A percentile compares a stretch with the other conserved stretches of the same genome.
Evolutionary conservation across 2,797 vertebrate genomes (phyloP).

Genomic region (Pelochelys cantorii): DNA sequence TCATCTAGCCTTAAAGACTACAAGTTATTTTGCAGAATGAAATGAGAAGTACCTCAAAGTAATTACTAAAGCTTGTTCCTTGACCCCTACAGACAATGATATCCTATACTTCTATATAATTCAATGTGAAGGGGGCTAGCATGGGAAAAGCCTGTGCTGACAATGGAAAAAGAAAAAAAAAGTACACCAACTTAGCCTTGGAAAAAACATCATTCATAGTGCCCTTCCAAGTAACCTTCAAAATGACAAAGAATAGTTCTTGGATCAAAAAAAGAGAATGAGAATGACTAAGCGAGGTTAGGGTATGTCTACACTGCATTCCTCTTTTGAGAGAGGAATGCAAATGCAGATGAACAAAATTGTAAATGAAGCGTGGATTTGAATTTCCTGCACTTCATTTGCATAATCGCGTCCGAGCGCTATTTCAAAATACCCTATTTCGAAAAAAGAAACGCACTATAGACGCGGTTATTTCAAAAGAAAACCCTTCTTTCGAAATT

Average conservation of each 20-base stretch:
- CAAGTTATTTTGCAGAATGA: slow-evolving; percentile 4
- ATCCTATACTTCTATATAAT: background rate
- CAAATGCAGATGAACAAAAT: too few relatives aligned
- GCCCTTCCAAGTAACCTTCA: background rate
- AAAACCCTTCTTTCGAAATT: too few relatives aligned
- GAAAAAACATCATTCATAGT: background rate
- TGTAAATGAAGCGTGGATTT: too few relatives aligned
- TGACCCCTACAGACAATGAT: slow-evolving; percentile 13
- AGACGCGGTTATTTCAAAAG: too few relatives aligned
- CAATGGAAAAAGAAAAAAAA: slow-evolving; percentile 20
- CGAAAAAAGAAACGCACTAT: too few relatives aligned
- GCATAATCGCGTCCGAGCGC: too few relatives aligned
- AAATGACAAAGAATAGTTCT: background rate
- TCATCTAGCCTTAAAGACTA: background rate
- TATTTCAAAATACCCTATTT: too few relatives aligned
- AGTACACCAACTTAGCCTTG: slow-evolving; percentile 11
- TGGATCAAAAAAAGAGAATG: background rate
- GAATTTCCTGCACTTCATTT: too few relatives aligned
- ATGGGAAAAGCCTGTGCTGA: background rate
- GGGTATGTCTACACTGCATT: too few relatives aligned
- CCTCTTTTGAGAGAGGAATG: too few relatives aligned
- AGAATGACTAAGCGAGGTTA: background rate
- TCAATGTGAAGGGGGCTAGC: background rate
- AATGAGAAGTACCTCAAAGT: background rate
- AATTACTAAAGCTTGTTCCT: slow-evolving; percentile 1